Base-by-base conservation (phyloP, 1,140 invertebrate species). In the Drosophila sp. region DNA sequence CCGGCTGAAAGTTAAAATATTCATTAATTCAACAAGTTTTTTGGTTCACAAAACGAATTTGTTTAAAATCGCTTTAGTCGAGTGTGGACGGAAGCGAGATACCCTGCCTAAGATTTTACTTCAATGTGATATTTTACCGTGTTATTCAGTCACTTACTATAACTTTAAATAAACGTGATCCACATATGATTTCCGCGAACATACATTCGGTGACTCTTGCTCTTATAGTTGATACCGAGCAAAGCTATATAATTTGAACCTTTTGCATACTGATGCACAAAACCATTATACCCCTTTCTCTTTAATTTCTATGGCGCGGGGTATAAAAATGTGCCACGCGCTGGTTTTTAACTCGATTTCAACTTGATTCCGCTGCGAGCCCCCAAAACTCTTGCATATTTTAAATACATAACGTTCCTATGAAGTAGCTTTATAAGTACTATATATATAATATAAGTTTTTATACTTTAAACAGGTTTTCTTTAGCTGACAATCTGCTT, bases 311-410 rank as follows among this genome's bases (percentile, higher is more conserved):
- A 21, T 8, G 34, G 9, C 3, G 32, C 32, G 9, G 32, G 32
- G 34, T 13, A 38, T 38, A 61, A 48, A 48, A 18, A 36, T 13
- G 25, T 9, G 54, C 56, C 38, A 72, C 53, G 48, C 70, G 70
- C 62, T 66, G 34, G 80, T 80, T 69, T 76, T 43, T 58, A 69
- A 58, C 70, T 81, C 43, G 27, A 51, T 50, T 69, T 75, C 40
- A 72, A 81, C 66, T 82, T 73, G 66, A 72, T 76, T 87, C 53
- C 27, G 50, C 75, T 75, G 74, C 82, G 81, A 86, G 82, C 81
- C 81, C 82, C 80, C 81, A 71, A 75, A 81, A 14, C 14, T 34
- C 27, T 21, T 41, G 25, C 5, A 27, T 4, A 45, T 48, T 38
- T 11, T 2, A 25, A 54, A 67, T 73, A n/a, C 51, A 62, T 58